These are phyloP conservation scores for Ceratothoa steindachneri DNA, from an alignment of 2,888 invertebrate species.

Conservation along the genomic window DNA sequence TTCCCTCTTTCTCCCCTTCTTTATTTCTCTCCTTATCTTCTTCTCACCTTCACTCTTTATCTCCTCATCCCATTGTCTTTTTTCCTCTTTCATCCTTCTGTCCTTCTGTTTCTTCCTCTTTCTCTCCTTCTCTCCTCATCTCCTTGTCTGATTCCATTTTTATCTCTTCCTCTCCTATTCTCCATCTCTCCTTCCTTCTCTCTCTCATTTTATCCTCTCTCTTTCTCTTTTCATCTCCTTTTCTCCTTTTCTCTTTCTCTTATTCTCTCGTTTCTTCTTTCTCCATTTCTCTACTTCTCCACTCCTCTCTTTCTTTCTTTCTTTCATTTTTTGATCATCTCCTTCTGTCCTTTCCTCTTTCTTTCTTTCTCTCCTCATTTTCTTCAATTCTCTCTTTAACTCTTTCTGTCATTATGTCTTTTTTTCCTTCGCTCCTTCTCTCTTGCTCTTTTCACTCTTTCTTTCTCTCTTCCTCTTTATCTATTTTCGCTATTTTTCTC, in stretches of 20 bases:
- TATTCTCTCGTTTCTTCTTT: not conserved
- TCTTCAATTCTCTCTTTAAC: not conserved
- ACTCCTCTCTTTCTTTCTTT: not conserved
- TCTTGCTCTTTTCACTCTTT: not conserved
- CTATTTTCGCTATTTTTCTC: not conserved
- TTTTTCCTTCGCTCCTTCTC: not conserved
- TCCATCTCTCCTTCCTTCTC: not conserved
- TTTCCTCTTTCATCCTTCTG: not conserved
- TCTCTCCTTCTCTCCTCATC: not conserved
- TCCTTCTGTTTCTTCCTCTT: not conserved
- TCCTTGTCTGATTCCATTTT: not conserved
- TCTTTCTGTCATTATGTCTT: not conserved
- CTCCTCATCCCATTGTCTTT: not conserved
- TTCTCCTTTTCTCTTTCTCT: not conserved
- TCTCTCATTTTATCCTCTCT: not conserved
- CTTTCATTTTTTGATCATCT: not conserved
- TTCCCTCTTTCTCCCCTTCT: not conserved
- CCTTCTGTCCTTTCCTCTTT: not conserved
- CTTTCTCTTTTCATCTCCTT: not conserved
- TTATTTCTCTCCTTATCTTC: not conserved
- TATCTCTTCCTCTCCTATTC: not conserved
- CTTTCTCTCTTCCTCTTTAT: not conserved
- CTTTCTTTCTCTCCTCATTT: not conserved
- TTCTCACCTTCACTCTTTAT: not conserved
- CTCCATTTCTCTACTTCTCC: not conserved